A percentile compares a stretch with the other conserved stretches of the same genome.
Conservation (phyloP, 2,888 invertebrate genomes). For the Eurytoma adleriae region DNA sequence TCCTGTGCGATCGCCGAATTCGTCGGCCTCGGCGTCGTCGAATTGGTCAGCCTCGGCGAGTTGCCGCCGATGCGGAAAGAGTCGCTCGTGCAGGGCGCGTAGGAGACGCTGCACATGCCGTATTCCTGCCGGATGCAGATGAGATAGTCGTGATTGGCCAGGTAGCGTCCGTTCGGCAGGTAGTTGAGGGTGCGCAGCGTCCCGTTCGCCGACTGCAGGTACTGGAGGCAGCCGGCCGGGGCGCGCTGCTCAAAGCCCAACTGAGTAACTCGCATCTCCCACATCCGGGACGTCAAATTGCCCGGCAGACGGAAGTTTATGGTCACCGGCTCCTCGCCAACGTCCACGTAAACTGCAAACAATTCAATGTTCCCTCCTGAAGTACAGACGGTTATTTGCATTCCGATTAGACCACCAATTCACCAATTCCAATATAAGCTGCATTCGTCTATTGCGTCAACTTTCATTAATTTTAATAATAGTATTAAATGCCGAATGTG, state of each 20-base stretch:
- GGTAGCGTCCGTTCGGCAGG: constrained; percentile 88
- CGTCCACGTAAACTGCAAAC: constrained; percentile 82
- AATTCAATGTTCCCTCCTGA: neutral
- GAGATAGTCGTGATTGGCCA: constrained; percentile 87
- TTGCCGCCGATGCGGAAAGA: constrained; percentile 85
- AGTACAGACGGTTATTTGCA: too few relatives aligned
- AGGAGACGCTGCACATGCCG: constrained; percentile 86
- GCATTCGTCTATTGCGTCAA: too few relatives aligned
- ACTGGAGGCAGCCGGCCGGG: constrained; percentile 88
- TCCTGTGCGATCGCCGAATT: neutral
- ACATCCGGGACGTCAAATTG: constrained; percentile 83
- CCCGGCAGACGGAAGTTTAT: constrained; percentile 79
- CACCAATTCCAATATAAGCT: too few relatives aligned
- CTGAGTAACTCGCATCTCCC: constrained; percentile 88
- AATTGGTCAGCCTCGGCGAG: constrained; percentile 26
- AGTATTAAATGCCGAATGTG: too few relatives aligned
- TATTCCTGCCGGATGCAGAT: constrained; percentile 85
- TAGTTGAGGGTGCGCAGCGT: constrained; percentile 87
- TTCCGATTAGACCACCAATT: too few relatives aligned
- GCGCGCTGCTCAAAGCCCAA: constrained; percentile 87
- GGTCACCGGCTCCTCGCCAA: constrained; percentile 79
- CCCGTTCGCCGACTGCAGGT: constrained; percentile 81
- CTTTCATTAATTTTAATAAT: too few relatives aligned
- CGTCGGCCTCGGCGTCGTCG: neutral
- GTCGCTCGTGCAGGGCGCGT: constrained; percentile 85